These are phyloP conservation scores for Heliconius erato DNA, from an alignment of 2,888 invertebrate species.

Conservation along the genomic window DNA sequence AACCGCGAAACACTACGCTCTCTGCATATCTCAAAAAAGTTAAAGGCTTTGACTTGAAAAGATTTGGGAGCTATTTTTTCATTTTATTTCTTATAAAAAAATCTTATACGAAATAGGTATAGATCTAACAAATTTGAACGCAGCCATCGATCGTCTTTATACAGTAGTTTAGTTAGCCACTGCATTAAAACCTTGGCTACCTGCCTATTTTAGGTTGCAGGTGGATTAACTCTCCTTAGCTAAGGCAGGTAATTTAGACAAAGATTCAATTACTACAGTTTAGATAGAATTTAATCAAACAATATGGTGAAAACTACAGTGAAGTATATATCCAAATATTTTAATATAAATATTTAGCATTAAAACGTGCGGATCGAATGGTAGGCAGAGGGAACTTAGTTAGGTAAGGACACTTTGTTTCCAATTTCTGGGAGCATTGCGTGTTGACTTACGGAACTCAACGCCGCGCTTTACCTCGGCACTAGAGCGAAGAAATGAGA, in stretches of 20 bases:
- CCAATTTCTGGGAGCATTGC: too few species aligned
- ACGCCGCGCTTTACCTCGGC: too few species aligned
- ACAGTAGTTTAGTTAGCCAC: conserved; percentile 44
- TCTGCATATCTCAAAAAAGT: too few species aligned
- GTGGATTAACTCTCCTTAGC: conserved; percentile 46
- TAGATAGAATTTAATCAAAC: background rate
- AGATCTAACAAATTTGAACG: background rate
- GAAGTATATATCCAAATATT: background rate
- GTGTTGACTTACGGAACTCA: too few species aligned
- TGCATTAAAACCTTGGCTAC: conserved; percentile 50
- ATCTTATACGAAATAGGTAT: too few species aligned
- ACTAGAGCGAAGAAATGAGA: too few species aligned
- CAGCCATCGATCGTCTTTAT: conserved; percentile 44
- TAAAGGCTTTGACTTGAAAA: too few species aligned
- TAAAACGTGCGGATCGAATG: background rate
- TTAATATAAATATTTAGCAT: background rate
- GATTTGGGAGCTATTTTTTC: too few species aligned
- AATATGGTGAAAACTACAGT: background rate
- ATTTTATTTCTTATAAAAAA: too few species aligned
- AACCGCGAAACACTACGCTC: too few species aligned
- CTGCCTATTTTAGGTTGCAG: conserved; percentile 50
- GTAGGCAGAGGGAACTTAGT: background rate
- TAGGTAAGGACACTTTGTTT: too few species aligned
- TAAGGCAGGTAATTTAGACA: conserved; percentile 44
- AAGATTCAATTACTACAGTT: conserved; percentile 46